Percentiles rank a stretch among this genome's conserved stretches.
Conservation (phyloP, 2,797 vertebrate genomes). For the Austrolebias charrua region DNA sequence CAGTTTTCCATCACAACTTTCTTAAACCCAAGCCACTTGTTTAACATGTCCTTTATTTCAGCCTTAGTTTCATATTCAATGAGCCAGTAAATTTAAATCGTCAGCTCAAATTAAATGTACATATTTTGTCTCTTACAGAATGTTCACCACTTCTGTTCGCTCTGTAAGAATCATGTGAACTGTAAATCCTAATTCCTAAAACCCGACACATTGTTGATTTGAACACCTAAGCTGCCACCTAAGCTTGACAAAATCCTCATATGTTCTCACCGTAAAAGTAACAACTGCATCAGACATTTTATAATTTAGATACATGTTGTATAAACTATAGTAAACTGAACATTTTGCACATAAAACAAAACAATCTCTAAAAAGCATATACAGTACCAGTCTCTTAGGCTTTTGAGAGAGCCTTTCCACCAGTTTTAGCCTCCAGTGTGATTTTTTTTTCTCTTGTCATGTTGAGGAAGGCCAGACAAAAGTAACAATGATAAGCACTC, state of each 20-base stretch:
- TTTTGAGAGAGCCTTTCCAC: constrained; percentile 17
- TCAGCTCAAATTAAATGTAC: too few relatives aligned
- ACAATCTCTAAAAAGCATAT: neutral
- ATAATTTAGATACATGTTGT: neutral
- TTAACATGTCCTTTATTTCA: too few relatives aligned
- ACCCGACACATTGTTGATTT: constrained; percentile 19
- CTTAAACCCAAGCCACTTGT: too few relatives aligned
- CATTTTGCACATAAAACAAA: neutral
- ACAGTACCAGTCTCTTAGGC: neutral
- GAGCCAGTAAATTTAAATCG: too few relatives aligned
- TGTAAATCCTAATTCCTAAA: constrained; percentile 34
- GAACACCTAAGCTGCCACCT: constrained; percentile 28
- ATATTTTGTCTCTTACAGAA: neutral
- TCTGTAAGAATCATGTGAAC: constrained; percentile 36
- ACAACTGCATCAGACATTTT: neutral
- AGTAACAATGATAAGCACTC: neutral
- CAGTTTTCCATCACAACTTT: too few relatives aligned
- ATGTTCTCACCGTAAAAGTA: neutral
- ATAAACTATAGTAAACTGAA: neutral
- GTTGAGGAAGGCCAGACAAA: neutral
- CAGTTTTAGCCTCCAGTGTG: neutral
- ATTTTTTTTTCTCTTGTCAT: neutral
- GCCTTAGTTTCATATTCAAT: too few relatives aligned
- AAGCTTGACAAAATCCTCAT: constrained; percentile 24
- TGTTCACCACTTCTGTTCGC: constrained; percentile 34